A percentile compares a stretch with the other conserved stretches of the same genome.
These are phyloP conservation scores for Myrmophylax atrothorax DNA, from an alignment of 2,113 vertebrate genomes.

Conservation along the genomic window DNA sequence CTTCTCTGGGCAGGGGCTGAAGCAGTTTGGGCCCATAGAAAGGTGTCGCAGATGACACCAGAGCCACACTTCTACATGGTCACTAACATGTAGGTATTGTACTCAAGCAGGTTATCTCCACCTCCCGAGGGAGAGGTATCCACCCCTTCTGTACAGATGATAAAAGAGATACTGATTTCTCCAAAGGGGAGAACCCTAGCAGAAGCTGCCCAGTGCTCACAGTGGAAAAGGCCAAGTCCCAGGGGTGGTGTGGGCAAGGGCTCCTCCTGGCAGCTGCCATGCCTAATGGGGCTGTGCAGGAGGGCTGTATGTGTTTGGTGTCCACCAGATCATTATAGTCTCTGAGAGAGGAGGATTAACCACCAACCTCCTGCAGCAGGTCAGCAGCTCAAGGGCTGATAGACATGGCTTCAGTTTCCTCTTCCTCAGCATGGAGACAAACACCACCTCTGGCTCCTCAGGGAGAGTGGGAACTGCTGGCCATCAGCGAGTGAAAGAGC, in stretches of 20 bases:
- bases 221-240: background rate
- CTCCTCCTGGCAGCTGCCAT: background rate
- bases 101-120: background rate
- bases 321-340: background rate
- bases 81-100: background rate
- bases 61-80: background rate
- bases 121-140: background rate
- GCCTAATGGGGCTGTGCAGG: background rate
- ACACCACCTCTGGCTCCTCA: background rate
- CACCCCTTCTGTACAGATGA: background rate
- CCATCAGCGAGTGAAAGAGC: background rate
- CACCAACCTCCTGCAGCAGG: background rate
- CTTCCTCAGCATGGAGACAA: background rate
- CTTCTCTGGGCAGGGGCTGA: background rate
- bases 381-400: background rate
- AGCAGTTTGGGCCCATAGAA: background rate
- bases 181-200: background rate
- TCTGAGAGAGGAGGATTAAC: background rate
- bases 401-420: background rate
- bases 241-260: accelerated
- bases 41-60: background rate
- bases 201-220: background rate
- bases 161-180: background rate
- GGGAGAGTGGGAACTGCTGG: background rate
- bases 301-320: background rate